Base-by-base conservation (phyloP, 1,140 invertebrate species). In the Thaumatotibia leucotreta region DNA sequence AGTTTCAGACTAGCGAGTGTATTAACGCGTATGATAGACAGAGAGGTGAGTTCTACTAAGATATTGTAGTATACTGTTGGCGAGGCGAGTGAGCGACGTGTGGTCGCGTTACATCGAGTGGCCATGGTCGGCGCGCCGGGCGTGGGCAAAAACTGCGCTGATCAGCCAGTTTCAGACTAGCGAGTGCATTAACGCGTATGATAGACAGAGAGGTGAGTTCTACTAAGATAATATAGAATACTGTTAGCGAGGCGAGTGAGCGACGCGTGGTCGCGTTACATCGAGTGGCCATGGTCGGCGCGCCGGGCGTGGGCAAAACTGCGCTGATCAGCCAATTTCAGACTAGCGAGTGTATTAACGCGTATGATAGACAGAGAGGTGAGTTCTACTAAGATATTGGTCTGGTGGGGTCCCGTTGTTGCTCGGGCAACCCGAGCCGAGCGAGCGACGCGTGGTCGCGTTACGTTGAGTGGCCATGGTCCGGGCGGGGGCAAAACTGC, bases 1-100 rank as follows among this genome's bases (percentile, higher is more conserved):
- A 99, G 91, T 98, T 98, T 82, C 96, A 97, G 93, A 98, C 97
- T 33, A 98, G 97, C 61, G 97, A 99, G 79, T 97, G 97, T 80
- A 98, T 98, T 79, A 98, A 98, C 81, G 96, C 97, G 17, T 97
- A 98, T 79, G 97, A 98, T 72, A 93, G 95, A 73, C 95, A 95
- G 74, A 93, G 93, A 91, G 94, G 95, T 95, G 66, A 92, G 91
- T 74, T 39, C n/a, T n/a, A n/a, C n/a, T n/a, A n/a, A n/a, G n/a
- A n/a, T n/a, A n/a, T n/a, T n/a, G n/a, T n/a, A n/a, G n/a, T n/a
- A n/a, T n/a, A n/a, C n/a, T n/a, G n/a, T n/a, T n/a, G n/a, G n/a
- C n/a, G 77, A 91, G 71, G 77, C 92, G 10, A 68, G 84, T 63
- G 82, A 84, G 35, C 75, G 79, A 4, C 65, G 73, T 14, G 89